Evolutionary conservation across 30 jellyfish, hydroid and myxozoan genomes (phyloP).

Genomic region (Pseudorhiza aurosa): DNA sequence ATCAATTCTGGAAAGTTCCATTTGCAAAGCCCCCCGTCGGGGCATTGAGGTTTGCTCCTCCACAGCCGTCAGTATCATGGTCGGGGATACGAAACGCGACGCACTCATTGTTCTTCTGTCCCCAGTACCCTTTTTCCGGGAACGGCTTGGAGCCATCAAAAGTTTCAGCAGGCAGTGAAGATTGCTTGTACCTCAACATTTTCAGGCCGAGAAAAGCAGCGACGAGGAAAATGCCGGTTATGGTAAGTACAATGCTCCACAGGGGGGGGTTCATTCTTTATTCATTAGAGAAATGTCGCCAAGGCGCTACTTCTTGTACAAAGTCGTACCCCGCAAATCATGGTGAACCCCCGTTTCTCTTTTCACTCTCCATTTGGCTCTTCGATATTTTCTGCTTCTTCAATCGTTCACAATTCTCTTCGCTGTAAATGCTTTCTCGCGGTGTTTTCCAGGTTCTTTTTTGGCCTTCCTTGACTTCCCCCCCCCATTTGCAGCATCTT

Average conservation of each 20-base stretch:
- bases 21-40: conserved; percentile 51
- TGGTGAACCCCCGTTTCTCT: too few relatives aligned
- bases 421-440: too few relatives aligned
- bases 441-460: too few relatives aligned
- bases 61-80: conserved; percentile 15
- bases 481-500: too few relatives aligned
- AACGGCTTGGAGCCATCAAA: not conserved
- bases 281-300: not conserved
- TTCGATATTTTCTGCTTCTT: too few relatives aligned
- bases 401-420: too few relatives aligned
- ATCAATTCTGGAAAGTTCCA: conserved; percentile 27
- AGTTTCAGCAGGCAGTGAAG: conserved; percentile 11
- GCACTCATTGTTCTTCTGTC: not conserved
- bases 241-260: not conserved
- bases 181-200: conserved; percentile 18
- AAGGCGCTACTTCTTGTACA: not conserved
- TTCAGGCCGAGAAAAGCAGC: conserved; percentile 12
- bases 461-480: too few relatives aligned
- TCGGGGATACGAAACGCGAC: conserved; percentile 8
- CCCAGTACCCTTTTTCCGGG: not conserved
- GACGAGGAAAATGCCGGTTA: conserved; percentile 1
- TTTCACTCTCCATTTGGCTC: too few relatives aligned
- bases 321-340: too few relatives aligned
- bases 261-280: not conserved
- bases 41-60: conserved; percentile 20